These are phyloP conservation scores for Terrapene triunguis DNA, from an alignment of 2,113 vertebrate genomes.

Conservation along the genomic window DNA sequence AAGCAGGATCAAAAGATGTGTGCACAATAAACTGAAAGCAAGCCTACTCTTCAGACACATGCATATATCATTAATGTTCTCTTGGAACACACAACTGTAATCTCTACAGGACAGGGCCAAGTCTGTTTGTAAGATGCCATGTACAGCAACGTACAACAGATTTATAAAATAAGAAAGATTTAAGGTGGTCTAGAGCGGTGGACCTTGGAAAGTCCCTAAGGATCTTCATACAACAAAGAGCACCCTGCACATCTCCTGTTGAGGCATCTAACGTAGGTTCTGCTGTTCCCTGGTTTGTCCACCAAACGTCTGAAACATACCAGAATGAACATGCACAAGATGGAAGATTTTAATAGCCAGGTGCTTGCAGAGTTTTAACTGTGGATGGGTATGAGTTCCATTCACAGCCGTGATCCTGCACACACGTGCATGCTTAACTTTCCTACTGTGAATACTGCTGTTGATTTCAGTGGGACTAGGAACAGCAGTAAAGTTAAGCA, in stretches of 20 bases:
- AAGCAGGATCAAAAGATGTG: background rate
- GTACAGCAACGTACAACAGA: background rate
- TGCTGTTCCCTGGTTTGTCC: fast-evolving
- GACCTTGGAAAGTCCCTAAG: background rate
- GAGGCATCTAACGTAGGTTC: background rate
- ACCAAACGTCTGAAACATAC: background rate
- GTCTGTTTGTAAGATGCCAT: background rate
- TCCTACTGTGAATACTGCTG: background rate
- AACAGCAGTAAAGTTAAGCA: background rate
- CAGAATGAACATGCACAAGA: background rate
- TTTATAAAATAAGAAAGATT: background rate
- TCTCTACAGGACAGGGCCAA: background rate
- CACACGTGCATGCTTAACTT: background rate
- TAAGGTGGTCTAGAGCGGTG: background rate
- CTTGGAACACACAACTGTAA: background rate
- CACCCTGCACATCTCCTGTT: fast-evolving
- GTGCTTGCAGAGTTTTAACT: background rate
- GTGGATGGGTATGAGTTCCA: background rate
- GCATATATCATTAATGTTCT: background rate
- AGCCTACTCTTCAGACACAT: background rate
- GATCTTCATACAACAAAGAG: background rate
- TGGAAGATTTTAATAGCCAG: background rate
- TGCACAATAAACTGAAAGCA: background rate
- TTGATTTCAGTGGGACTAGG: background rate
- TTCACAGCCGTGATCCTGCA: background rate